phyloP scores from a whole-genome alignment of 1,140 invertebrate species.

The Sycobia sp. region DNA sequence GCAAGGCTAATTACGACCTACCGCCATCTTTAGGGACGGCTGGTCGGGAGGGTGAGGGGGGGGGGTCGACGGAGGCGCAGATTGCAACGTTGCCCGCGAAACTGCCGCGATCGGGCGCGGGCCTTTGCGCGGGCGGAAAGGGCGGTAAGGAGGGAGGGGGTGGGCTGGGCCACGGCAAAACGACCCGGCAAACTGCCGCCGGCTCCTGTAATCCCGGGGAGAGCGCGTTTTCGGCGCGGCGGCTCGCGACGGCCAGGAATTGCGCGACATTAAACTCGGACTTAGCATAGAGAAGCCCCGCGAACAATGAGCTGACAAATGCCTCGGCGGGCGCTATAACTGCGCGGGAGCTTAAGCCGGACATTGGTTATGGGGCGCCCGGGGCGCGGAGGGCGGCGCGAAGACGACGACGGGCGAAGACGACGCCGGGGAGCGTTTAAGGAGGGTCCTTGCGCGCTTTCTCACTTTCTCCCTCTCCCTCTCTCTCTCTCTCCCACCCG shows the following conservation, averaged over 20 bases:
- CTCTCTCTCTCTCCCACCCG: neutral
- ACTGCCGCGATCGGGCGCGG: too few relatives aligned
- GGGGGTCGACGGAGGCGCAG: neutral
- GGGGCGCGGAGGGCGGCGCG: neutral
- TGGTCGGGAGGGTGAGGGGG: slow-evolving; percentile 5
- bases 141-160: too few relatives aligned
- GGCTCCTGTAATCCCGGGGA: slow-evolving; percentile 35
- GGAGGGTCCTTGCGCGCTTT: slow-evolving; percentile 5
- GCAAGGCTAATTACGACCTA: too few relatives aligned
- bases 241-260: slow-evolving; percentile 49
- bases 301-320: slow-evolving; percentile 61
- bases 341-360: slow-evolving; percentile 36
- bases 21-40: too few relatives aligned
- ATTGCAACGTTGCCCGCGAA: too few relatives aligned
- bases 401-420: neutral
- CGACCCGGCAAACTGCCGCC: slow-evolving; percentile 3
- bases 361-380: slow-evolving; percentile 31
- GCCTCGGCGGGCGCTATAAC: slow-evolving; percentile 34
- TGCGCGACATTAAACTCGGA: slow-evolving; percentile 60
- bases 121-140: too few relatives aligned
- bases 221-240: too few relatives aligned
- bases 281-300: slow-evolving; percentile 44
- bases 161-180: neutral
- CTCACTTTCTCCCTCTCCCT: neutral
- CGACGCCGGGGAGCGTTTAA: neutral